Evolutionary conservation across 1,140 invertebrate species (phyloP).

Genomic region (Musca domestica): DNA sequence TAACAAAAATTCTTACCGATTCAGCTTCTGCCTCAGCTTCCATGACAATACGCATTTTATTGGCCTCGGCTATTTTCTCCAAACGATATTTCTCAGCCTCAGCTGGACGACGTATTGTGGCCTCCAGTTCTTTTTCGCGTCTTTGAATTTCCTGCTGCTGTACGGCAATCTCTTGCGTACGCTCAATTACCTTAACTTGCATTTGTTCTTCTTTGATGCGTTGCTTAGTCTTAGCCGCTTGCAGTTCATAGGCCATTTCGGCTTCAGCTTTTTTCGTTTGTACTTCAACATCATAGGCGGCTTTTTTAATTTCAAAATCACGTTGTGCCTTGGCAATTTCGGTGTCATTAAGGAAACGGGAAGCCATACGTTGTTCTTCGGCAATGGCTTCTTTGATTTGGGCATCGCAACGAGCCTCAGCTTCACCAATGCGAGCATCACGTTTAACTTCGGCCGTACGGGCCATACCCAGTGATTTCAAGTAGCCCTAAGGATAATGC

Average conservation of each 20-base stretch:
- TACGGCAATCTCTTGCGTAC: slow-evolving; percentile 87
- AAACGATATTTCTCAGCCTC: slow-evolving; percentile 91
- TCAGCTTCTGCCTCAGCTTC: slow-evolving; percentile 96
- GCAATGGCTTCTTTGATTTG: slow-evolving; percentile 92
- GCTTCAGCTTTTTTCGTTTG: slow-evolving; percentile 93
- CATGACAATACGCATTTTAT: slow-evolving; percentile 77
- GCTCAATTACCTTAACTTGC: slow-evolving; percentile 92
- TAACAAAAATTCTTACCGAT: too few species aligned
- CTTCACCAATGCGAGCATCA: slow-evolving; percentile 94
- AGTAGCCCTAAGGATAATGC: slow-evolving; percentile 85
- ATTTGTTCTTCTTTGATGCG: slow-evolving; percentile 95
- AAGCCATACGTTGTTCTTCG: slow-evolving; percentile 93
- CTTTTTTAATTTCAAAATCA: slow-evolving; percentile 97
- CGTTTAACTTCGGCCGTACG: slow-evolving; percentile 95
- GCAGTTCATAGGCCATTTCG: slow-evolving; percentile 89
- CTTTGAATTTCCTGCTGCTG: slow-evolving; percentile 87
- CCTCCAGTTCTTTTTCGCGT: slow-evolving; percentile 84
- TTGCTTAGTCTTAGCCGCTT: slow-evolving; percentile 95
- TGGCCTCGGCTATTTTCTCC: slow-evolving; percentile 91
- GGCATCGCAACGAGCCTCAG: slow-evolving; percentile 85
- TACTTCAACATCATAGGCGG: slow-evolving; percentile 94
- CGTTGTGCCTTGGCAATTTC: slow-evolving; percentile 94
- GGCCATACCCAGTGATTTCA: slow-evolving; percentile 93
- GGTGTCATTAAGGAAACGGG: slow-evolving; percentile 87
- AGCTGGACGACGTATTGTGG: slow-evolving; percentile 84